Evolutionary conservation across 2,888 invertebrate species (phyloP).

Genomic region (Pristionchus arcanus): DNA sequence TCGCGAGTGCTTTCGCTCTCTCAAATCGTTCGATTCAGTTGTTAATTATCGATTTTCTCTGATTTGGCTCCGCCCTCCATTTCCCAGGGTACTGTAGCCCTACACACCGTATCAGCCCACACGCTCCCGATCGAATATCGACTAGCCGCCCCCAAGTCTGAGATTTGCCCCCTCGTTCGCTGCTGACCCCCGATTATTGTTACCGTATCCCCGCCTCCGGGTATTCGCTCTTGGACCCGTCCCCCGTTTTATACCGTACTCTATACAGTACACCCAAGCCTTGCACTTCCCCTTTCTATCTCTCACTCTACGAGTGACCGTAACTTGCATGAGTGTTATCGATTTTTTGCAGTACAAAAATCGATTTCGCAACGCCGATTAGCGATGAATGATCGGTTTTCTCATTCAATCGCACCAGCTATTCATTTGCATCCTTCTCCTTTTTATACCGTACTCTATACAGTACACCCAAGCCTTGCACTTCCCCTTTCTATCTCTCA

Average conservation of each 20-base stretch:
- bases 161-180: background rate
- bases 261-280: background rate
- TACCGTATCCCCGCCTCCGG: slow-evolving; percentile 37
- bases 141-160: background rate
- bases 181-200: background rate
- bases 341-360: slow-evolving; percentile 16
- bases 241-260: slow-evolving; percentile 27
- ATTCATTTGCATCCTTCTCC: background rate
- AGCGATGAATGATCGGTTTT: background rate
- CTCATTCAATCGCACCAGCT: background rate
- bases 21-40: slow-evolving; percentile 26
- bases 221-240: slow-evolving; percentile 40
- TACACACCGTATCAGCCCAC: background rate
- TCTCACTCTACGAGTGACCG: slow-evolving; percentile 49
- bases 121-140: slow-evolving; percentile 2
- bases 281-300: too few relatives aligned
- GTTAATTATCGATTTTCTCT: background rate
- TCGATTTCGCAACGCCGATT: slow-evolving; percentile 19
- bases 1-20: slow-evolving; percentile 40
- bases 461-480: too few relatives aligned
- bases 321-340: slow-evolving; percentile 3
- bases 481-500: background rate
- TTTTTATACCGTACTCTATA: slow-evolving; percentile 8
- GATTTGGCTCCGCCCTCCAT: background rate
- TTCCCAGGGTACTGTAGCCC: slow-evolving; percentile 23